These are phyloP conservation scores for Beroe forskalii DNA, from an alignment of 37 sponge, comb jelly and placozoan genomes.

Conservation along the genomic window DNA sequence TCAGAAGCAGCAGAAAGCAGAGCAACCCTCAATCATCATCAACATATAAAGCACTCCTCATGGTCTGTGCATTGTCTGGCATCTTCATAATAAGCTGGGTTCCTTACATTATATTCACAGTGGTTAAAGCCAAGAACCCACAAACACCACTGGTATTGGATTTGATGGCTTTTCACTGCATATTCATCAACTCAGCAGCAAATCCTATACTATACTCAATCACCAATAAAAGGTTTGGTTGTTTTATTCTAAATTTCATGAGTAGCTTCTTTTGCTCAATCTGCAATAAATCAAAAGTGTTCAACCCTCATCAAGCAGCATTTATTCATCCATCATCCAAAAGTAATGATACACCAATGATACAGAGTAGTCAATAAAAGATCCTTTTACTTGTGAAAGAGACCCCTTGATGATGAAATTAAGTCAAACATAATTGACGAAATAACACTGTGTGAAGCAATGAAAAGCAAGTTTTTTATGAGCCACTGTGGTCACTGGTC, in stretches of 20 bases:
- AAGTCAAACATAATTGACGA: too few species aligned
- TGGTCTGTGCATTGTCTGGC: conserved; percentile 28
- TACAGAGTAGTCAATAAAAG: background rate
- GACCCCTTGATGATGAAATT: too few species aligned
- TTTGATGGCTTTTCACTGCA: background rate
- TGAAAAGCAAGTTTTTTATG: too few species aligned
- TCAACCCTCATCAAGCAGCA: background rate
- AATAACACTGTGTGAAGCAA: too few species aligned
- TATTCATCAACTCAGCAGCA: background rate
- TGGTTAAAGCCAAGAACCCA: background rate
- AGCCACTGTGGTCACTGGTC: too few species aligned
- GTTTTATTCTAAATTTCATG: background rate
- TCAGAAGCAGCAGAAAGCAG: background rate
- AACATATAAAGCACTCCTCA: background rate
- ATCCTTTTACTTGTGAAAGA: too few species aligned
- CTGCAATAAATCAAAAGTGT: background rate
- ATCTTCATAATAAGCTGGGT: conserved; percentile 5
- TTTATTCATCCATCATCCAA: background rate
- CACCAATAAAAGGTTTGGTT: conserved; percentile 9
- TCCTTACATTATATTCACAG: background rate
- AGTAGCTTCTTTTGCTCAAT: background rate
- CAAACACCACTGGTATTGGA: background rate
- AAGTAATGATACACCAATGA: background rate
- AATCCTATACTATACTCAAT: conserved; percentile 30
- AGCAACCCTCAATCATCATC: too few species aligned